These are phyloP conservation scores for Acridotheres tristis DNA, from an alignment of 2,797 vertebrate genomes.

Conservation along the genomic window DNA sequence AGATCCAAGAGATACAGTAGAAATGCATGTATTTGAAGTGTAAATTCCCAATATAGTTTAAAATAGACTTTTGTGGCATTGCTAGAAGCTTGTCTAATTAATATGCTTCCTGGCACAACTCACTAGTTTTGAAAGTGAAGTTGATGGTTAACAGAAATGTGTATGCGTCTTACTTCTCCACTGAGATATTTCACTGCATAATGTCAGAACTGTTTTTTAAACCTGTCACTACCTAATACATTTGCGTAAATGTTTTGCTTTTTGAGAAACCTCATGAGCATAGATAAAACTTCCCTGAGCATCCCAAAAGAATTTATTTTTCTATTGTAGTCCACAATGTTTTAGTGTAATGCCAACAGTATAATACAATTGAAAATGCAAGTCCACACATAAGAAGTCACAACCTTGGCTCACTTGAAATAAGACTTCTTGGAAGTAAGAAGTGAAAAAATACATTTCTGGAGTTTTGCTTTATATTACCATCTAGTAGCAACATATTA, in stretches of 20 bases:
- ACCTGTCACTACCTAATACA: background rate
- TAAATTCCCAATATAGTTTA: background rate
- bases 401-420: background rate
- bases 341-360: background rate
- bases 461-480: background rate
- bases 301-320: background rate
- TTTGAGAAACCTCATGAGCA: background rate
- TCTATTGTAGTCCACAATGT: background rate
- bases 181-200: constrained; percentile 18
- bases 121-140: background rate
- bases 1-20: background rate
- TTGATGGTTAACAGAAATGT: constrained; percentile 12
- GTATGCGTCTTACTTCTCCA: background rate
- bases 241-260: background rate
- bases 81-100: background rate
- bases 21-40: background rate
- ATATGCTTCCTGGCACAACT: background rate
- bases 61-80: background rate
- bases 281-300: background rate
- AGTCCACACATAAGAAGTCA: background rate
- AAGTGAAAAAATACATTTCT: background rate
- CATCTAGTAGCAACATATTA: background rate
- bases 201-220: constrained; percentile 40
- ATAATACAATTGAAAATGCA: background rate
- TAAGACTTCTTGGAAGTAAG: background rate